phyloP scores from a whole-genome alignment of 1,140 invertebrate genomes.

The Drosophila lacertosa region DNA sequence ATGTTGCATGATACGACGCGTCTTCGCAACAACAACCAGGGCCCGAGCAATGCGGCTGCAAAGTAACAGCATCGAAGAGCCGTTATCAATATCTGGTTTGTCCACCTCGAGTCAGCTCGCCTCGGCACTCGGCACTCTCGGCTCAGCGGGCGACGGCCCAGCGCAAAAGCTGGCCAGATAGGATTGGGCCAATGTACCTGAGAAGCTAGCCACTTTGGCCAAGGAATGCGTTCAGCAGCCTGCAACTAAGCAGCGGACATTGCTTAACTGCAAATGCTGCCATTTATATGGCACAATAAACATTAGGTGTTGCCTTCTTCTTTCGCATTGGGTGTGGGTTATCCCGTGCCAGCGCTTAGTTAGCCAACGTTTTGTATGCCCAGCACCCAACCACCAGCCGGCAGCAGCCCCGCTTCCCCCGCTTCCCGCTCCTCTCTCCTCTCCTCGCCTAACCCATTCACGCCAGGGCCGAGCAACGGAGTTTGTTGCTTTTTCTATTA shows the following conservation, averaged over 20 bases:
- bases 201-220: conserved; percentile 78
- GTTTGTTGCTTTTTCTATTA: conserved; percentile 77
- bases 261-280: conserved; percentile 78
- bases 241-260: conserved; percentile 59
- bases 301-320: conserved; percentile 75
- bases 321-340: conserved; percentile 71
- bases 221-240: conserved; percentile 73
- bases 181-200: conserved; percentile 83
- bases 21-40: conserved; percentile 40
- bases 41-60: conserved; percentile 68
- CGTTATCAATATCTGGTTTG: conserved; percentile 84
- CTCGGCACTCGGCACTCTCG: too few relatives aligned
- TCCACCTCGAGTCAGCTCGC: conserved; percentile 74
- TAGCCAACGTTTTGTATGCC: conserved; percentile 76
- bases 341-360: conserved; percentile 76
- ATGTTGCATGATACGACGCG: conserved; percentile 68
- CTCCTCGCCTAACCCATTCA: neutral
- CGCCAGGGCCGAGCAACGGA: conserved; percentile 67
- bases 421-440: neutral
- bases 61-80: conserved; percentile 82
- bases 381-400: conserved; percentile 45
- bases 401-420: too few relatives aligned
- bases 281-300: conserved; percentile 82
- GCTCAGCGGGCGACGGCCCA: conserved; percentile 46
- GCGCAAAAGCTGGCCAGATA: conserved; percentile 45